phyloP scores from a whole-genome alignment of 2,888 invertebrate species.

The Catocala fraxini region DNA sequence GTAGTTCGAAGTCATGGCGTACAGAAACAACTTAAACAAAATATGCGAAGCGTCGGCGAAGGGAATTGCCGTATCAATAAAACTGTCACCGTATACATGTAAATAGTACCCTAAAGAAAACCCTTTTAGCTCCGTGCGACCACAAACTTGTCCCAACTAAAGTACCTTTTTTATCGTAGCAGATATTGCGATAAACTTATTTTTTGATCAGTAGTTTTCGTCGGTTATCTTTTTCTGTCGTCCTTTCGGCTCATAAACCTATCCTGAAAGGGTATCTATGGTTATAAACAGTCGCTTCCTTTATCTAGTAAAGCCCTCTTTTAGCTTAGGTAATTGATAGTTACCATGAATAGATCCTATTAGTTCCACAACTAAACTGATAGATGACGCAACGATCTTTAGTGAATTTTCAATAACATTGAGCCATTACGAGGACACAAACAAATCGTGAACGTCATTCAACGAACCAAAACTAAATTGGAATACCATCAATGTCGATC shows the following conservation, averaged over 20 bases:
- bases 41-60: constrained; percentile 46
- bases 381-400: constrained; percentile 32
- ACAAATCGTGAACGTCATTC: constrained; percentile 36
- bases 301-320: neutral
- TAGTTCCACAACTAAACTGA: constrained; percentile 19
- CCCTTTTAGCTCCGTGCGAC: constrained; percentile 32
- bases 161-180: constrained; percentile 29
- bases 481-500: constrained; percentile 41
- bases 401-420: constrained; percentile 32
- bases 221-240: constrained; percentile 6
- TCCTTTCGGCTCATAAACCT: constrained; percentile 5
- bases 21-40: constrained; percentile 55
- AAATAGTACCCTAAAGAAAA: constrained; percentile 37
- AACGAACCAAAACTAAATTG: constrained; percentile 41
- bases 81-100: constrained; percentile 47
- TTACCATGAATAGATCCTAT: constrained; percentile 2
- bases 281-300: neutral
- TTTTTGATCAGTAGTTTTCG: constrained; percentile 13
- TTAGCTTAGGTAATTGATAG: neutral
- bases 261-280: neutral
- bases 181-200: constrained; percentile 13
- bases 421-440: constrained; percentile 37
- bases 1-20: constrained; percentile 36
- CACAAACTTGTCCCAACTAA: constrained; percentile 23
- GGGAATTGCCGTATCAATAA: constrained; percentile 51